A percentile compares a stretch with the other conserved stretches of the same genome.
Conservation (phyloP, 2,888 invertebrate genomes). For the Apeira syringaria region DNA sequence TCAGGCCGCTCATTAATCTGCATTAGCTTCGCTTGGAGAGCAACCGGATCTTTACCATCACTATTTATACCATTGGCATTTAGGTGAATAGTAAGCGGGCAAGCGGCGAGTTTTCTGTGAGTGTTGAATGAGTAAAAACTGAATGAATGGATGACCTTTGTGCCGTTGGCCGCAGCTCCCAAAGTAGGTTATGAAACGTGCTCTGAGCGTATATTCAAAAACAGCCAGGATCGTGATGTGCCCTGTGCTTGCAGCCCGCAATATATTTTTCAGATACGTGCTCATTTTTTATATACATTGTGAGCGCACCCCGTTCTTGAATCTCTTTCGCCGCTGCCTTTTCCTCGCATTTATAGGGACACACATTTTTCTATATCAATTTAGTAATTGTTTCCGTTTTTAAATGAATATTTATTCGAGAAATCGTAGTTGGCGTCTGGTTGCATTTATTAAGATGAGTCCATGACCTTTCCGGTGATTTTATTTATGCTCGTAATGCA, state of each 20-base stretch:
- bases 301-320: conserved; percentile 25
- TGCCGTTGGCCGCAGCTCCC: conserved; percentile 51
- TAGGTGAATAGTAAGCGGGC: conserved; percentile 10
- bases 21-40: conserved; percentile 11
- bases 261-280: conserved; percentile 8
- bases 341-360: conserved; percentile 16
- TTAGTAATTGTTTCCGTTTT: too few relatives aligned
- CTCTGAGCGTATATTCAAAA: conserved; percentile 36
- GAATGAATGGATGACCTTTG: conserved; percentile 53
- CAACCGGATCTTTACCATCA: conserved; percentile 5
- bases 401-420: too few relatives aligned
- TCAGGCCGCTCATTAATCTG: conserved; percentile 15
- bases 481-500: conserved; percentile 33
- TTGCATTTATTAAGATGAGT: conserved; percentile 35
- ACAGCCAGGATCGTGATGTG: conserved; percentile 22
- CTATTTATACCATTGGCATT: conserved; percentile 9
- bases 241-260: too few relatives aligned
- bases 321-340: conserved; percentile 22
- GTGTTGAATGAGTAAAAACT: conserved; percentile 37
- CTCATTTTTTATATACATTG: conserved; percentile 32
- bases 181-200: conserved; percentile 57
- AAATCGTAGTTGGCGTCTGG: conserved; percentile 1
- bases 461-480: conserved; percentile 27
- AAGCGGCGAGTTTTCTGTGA: conserved; percentile 10
- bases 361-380: too few relatives aligned